Base-by-base conservation (phyloP, 2,797 vertebrate species). In the Gastrophryne carolinensis region DNA sequence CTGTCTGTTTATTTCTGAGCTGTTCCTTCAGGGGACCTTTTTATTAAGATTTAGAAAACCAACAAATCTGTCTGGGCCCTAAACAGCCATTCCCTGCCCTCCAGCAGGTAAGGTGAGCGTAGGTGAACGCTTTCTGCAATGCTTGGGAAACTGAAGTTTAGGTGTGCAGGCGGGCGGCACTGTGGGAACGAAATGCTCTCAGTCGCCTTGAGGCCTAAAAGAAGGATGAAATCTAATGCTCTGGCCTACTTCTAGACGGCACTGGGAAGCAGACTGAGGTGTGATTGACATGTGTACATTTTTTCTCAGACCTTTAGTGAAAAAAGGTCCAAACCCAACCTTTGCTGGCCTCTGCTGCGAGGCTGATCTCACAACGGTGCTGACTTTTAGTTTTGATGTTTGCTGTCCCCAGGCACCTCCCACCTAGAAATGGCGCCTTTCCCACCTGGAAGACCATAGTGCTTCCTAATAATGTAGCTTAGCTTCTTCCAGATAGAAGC, bases 191-290 rank as follows among this genome's bases (percentile, higher is more conserved):
- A 53, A 50, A 62, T 76, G 66, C 24, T 53, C 49, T 70, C 47
- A 76, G 66, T 60, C 65, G 75, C 75, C 75, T 78, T 50, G 67
- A 72, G 67, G 74, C 50, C 60, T 52, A 6, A 60, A 30, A 60
- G 62, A 52, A 68, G 73, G 64, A 60, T 75, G 63, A 75, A 60
- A 67, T 75, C 53, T 60, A 56, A 74, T 73, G 60, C 71, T 65
- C 60, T 44, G 50, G 12, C 2, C 35, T 41, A 39, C 37, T 34
- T n/a, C 35, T 49, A 50, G 10, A 56, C 37, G 67, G 53, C 15
- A 30, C 63, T 67, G 72, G 72, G 63, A 75, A 60, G 72, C 29
- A 75, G 63, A 34, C 64, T 68, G 64, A 75, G 64, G 64, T 75
- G 73, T 60, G 64, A 75, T 6, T 68, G 64, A 61, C 72, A 74